Evolutionary conservation across 2,113 vertebrate genomes (phyloP), one percentile per base, ranked within the genome.

Genomic region (Mesocricetus auratus): DNA sequence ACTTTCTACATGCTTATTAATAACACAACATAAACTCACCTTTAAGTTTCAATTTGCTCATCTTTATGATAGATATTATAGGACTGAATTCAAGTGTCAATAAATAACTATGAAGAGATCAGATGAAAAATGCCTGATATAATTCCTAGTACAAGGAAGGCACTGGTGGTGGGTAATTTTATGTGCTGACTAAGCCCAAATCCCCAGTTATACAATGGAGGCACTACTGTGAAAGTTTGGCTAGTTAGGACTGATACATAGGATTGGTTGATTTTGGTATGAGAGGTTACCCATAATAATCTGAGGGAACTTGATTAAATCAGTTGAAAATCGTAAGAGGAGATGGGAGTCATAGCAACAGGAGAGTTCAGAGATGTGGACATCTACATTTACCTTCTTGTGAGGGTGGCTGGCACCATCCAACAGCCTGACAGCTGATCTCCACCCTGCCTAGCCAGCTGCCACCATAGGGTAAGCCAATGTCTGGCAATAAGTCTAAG

Each of bases 1-100:
- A 88, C 39, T 93, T 94, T 94, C 26, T 50, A n/a, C 15, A 79
- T 1, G 42, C 79, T 62, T 36, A n/a, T 60, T 82, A 82, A 75
- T 16, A 81, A 69, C 3, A 16, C 10, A 74, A 45, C 50, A 78
- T 85, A 90, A 85, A 88, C 53, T 79, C 53, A 71, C 10, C 69
- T 92, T 60, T 86, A 60, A 60, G 29, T 68, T 75, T 8, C 5
- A 87, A 86, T 74, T 91, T 92, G 79, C 6, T 75, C 19, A 88
- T 69, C 39, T 85, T 95, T 75, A 93, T 78, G 95, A 79, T 42
- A 87, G 36, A 42, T 93, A 87, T 39, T 50, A 29, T 64, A 19
- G 9, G 39, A 86, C 62, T 96, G 88, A 88, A 92, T 47, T 96
- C 3, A 6, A 91, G 22, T 56, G 7, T 11, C 39, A 92, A 82